These are phyloP conservation scores for Ormyrus rosae DNA, from an alignment of 2,888 invertebrate genomes.

Conservation along the genomic window DNA sequence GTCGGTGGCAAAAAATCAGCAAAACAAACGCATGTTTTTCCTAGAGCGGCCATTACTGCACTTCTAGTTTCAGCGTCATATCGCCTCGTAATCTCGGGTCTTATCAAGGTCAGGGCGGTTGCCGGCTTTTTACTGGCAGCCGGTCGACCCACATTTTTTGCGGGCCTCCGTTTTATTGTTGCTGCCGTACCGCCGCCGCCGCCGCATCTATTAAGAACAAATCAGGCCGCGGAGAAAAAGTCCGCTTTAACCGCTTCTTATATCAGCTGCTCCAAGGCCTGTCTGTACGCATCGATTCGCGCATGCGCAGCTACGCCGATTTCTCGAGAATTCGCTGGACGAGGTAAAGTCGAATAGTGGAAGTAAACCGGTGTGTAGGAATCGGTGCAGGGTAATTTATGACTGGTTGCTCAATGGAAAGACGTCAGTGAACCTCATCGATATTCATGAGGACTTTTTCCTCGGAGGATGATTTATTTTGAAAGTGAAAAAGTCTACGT, in stretches of 20 bases:
- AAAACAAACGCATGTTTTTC: slow-evolving; percentile 10
- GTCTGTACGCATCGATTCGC: background rate
- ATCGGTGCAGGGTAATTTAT: too few species aligned
- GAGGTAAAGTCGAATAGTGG: too few species aligned
- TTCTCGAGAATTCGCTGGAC: too few species aligned
- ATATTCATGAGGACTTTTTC: too few species aligned
- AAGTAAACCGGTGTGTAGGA: too few species aligned
- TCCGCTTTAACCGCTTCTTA: slow-evolving; percentile 11
- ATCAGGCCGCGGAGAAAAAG: slow-evolving; percentile 14
- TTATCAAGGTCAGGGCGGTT: slow-evolving; percentile 25
- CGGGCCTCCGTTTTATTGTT: background rate
- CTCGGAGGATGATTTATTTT: too few species aligned
- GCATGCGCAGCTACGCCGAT: background rate
- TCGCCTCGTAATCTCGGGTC: background rate
- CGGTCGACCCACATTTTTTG: slow-evolving; percentile 31
- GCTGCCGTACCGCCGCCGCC: background rate
- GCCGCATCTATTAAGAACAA: background rate
- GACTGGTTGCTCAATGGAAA: too few species aligned
- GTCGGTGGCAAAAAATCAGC: background rate
- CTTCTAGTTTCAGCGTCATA: too few species aligned
- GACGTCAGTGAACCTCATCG: too few species aligned
- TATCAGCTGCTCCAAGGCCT: background rate
- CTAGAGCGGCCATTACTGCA: too few species aligned
- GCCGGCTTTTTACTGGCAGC: background rate
- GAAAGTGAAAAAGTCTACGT: too few species aligned